Evolutionary conservation across 2,113 vertebrate genomes (phyloP), one percentile per base, ranked within the genome.

Genomic region (Gobio gobio): DNA sequence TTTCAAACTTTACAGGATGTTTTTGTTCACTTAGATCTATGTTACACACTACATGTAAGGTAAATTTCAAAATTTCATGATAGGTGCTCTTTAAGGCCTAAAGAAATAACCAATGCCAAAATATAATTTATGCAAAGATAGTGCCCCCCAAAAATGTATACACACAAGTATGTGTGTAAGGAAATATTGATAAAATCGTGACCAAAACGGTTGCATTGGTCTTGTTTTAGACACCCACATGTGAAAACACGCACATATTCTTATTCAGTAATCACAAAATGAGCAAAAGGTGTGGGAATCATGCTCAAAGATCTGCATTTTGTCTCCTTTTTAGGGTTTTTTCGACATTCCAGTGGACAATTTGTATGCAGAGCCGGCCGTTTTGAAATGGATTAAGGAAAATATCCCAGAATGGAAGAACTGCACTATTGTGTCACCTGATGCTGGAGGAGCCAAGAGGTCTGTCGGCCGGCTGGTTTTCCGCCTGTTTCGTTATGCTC

Each of bases 271-370:
- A 64, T 6, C 26, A 59, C 56, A n/a, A 2, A 5, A 59, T 59
- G 20, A 59, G 2, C 22, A 59, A 58, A 9, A 56, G 54, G 54
- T 56, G 54, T 56, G 14, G 56, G 56, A 9, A 20, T 20, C 56
- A 9, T 4, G 2, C 26, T 13, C 9, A 66, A 66, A 66, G 63
- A 33, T 66, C 12, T 3, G 13, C 20, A 3, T 16, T 9, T 74
- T 3, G 45, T 56, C 18, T 54, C 64, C 0, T 49, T n/a, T 58
- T n/a, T 79, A 99, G 98, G 98, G 98, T 0, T 99, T 99, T 92
- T 99, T 99, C 91, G 98, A 99, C 91, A 99, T 99, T 85, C 98
- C 98, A 1, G 98, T 99, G 88, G 98, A 99, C 90, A 99, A 99
- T 89, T 90, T 99, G 74, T 99, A 99, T 63, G 98, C 98, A 2